Evolutionary conservation across 2,888 invertebrate species (phyloP).

Genomic region (Alloscopus bannaensis): DNA sequence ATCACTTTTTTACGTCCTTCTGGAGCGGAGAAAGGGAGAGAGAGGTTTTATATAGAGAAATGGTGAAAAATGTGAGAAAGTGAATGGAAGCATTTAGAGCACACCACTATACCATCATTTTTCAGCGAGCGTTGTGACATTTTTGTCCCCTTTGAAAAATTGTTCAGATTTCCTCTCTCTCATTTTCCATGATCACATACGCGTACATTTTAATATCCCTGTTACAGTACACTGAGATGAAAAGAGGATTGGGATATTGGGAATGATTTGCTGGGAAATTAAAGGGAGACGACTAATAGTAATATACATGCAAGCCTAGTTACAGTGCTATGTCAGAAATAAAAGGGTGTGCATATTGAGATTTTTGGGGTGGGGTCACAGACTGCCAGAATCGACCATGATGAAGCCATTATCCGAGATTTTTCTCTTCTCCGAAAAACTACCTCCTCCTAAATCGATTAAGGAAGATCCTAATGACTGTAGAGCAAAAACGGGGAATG

Average conservation of each 20-base stretch:
- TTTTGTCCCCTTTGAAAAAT: constrained; percentile 3
- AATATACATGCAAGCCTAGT: background rate
- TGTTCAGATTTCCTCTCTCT: constrained; percentile 15
- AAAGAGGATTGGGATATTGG: background rate
- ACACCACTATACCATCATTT: background rate
- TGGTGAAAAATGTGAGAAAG: background rate
- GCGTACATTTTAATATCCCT: too few relatives aligned
- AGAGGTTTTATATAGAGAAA: background rate
- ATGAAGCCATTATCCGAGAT: constrained; percentile 72
- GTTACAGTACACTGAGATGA: background rate
- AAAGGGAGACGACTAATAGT: constrained; percentile 17
- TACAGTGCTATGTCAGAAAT: background rate
- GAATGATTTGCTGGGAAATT: constrained; percentile 6
- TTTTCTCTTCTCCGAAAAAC: constrained; percentile 72
- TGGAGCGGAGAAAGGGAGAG: too few relatives aligned
- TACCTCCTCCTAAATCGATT: constrained; percentile 51
- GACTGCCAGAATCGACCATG: constrained; percentile 68
- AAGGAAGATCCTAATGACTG: constrained; percentile 57
- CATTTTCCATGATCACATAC: too few relatives aligned
- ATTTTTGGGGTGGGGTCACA: constrained; percentile 64
- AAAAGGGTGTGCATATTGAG: background rate
- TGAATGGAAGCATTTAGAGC: background rate
- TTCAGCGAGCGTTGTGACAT: background rate
- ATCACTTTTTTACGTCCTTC: constrained; percentile 30
- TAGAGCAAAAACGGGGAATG: constrained; percentile 43